Percentiles rank a stretch among this genome's conserved stretches.
These are phyloP conservation scores for Phodopus roborovskii DNA, from an alignment of 2,113 vertebrate species.

Conservation along the genomic window DNA sequence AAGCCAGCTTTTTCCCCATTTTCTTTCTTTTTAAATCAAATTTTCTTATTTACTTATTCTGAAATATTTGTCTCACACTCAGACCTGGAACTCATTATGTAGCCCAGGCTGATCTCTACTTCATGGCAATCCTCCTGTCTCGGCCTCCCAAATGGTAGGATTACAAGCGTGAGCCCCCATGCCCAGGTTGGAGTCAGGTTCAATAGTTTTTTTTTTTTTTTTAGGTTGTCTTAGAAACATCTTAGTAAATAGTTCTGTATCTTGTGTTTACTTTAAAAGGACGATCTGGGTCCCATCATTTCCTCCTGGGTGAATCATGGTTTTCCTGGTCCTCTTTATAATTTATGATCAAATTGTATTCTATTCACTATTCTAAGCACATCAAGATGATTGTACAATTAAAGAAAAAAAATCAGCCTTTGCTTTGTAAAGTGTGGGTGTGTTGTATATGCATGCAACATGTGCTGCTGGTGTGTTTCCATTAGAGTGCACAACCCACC, in stretches of 20 bases:
- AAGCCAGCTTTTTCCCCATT: not conserved
- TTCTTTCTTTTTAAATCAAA: not conserved
- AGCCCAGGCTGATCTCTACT: not conserved
- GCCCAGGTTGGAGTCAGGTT: not conserved
- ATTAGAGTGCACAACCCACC: no score
- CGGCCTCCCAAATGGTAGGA: not conserved
- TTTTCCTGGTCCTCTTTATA: conserved; percentile 52
- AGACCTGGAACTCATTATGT: not conserved
- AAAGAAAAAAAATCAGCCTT: conserved; percentile 17
- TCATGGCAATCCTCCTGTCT: not conserved
- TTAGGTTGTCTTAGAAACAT: conserved; percentile 41
- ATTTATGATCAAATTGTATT: conserved; percentile 39
- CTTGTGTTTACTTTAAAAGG: not conserved
- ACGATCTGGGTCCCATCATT: not conserved
- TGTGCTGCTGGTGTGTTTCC: no score
- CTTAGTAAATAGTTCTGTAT: conserved; percentile 8
- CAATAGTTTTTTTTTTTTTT: not conserved
- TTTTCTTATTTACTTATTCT: not conserved
- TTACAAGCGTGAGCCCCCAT: not conserved
- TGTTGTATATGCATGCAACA: no score
- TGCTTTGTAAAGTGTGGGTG: not conserved
- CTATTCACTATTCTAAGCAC: conserved; percentile 47
- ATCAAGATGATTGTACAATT: conserved; percentile 30
- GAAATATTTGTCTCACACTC: not conserved
- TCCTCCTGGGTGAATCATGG: not conserved